A percentile compares a stretch with the other conserved stretches of the same genome.
phyloP scores from a whole-genome alignment of 2,797 vertebrate species.

The Echiichthys vipera region DNA sequence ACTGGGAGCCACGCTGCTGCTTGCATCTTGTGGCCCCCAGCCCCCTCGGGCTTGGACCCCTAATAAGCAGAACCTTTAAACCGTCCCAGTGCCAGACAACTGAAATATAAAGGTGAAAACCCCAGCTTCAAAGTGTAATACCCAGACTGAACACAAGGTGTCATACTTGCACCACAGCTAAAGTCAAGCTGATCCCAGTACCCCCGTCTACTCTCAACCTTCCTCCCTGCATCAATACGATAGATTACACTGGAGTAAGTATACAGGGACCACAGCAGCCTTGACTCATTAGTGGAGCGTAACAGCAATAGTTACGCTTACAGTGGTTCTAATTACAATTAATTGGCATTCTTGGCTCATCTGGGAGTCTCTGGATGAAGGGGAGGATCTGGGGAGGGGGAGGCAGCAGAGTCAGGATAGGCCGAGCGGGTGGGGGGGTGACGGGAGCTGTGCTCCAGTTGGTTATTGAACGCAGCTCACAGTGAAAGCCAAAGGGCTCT shows the following conservation, averaged over 20 bases:
- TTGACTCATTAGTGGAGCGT: constrained; percentile 74
- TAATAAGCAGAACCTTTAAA: neutral
- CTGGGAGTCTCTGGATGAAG: constrained; percentile 37
- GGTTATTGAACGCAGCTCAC: constrained; percentile 61
- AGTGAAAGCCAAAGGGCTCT: constrained; percentile 39
- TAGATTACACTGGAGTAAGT: constrained; percentile 72
- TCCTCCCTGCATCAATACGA: constrained; percentile 59
- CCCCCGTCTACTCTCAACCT: constrained; percentile 4
- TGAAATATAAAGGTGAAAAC: neutral
- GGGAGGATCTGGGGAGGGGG: neutral
- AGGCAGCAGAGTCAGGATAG: constrained; percentile 57
- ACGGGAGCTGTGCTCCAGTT: constrained; percentile 51
- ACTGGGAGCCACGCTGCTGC: too few species aligned
- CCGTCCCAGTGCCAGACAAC: neutral
- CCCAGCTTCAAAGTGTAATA: constrained; percentile 22
- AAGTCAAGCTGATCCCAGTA: too few species aligned
- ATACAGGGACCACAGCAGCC: constrained; percentile 59
- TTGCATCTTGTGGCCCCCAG: too few species aligned
- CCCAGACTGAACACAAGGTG: constrained; percentile 69
- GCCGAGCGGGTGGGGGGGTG: constrained; percentile 38
- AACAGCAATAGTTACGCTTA: constrained; percentile 73
- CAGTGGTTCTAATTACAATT: constrained; percentile 78
- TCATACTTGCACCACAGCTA: constrained; percentile 65
- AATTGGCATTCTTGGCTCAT: constrained; percentile 66
- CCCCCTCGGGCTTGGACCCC: too few species aligned